Evolutionary conservation across 2,797 vertebrate genomes (phyloP).

Genomic region (Pantherophis alleghaniensis): DNA sequence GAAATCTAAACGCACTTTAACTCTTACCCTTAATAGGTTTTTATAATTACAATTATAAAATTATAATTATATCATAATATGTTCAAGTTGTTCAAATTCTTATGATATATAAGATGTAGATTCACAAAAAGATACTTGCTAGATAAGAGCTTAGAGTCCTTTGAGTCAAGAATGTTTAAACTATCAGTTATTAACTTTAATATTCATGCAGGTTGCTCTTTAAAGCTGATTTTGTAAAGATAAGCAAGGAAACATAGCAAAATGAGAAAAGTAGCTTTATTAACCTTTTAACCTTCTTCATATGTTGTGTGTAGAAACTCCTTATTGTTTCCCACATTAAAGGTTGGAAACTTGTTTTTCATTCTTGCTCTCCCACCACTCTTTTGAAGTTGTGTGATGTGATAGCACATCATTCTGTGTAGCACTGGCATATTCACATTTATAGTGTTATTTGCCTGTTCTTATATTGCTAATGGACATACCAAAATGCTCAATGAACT

Average conservation of each 20-base stretch:
- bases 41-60: neutral
- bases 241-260: constrained; percentile 50
- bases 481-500: neutral
- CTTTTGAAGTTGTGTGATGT: constrained; percentile 5
- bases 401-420: neutral
- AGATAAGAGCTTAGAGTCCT: constrained; percentile 19
- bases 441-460: neutral
- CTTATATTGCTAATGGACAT: neutral
- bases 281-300: constrained; percentile 39
- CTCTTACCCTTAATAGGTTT: neutral
- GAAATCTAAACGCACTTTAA: neutral
- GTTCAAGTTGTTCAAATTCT: neutral
- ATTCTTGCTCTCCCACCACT: neutral
- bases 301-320: constrained; percentile 6
- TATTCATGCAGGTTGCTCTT: constrained; percentile 49
- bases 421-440: neutral
- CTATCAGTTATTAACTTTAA: constrained; percentile 58
- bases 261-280: constrained; percentile 44
- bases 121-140: neutral
- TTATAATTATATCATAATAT: no score
- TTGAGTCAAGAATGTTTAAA: constrained; percentile 58
- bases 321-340: constrained; percentile 22
- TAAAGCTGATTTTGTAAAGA: constrained; percentile 33
- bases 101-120: neutral
- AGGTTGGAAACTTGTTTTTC: constrained; percentile 17